A percentile compares a stretch with the other conserved stretches of the same genome.
phyloP scores from a whole-genome alignment of 2,113 vertebrate species.

The Tonatia bakeri region DNA sequence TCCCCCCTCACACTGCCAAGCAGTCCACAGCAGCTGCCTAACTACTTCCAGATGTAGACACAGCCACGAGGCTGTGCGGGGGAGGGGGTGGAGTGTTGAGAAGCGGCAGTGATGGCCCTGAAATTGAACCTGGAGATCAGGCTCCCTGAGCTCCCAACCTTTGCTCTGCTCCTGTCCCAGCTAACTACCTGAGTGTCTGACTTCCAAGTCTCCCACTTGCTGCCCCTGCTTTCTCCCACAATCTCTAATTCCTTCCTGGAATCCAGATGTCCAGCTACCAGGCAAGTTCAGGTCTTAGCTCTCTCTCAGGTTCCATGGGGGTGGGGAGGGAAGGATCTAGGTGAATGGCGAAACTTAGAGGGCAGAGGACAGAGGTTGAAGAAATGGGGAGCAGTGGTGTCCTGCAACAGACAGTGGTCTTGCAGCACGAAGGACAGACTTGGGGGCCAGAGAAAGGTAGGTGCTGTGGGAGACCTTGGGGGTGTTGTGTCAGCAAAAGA shows the following conservation, averaged over 20 bases:
- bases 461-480: background rate
- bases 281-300: conserved; percentile 46
- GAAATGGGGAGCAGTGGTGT: background rate
- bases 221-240: background rate
- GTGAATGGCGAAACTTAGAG: background rate
- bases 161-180: background rate
- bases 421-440: background rate
- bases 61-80: conserved; percentile 45
- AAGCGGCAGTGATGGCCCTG: background rate
- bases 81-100: background rate
- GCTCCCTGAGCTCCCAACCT: background rate
- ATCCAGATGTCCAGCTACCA: conserved; percentile 31
- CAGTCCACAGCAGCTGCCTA: conserved; percentile 60
- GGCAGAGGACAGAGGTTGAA: background rate
- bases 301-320: background rate
- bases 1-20: conserved; percentile 18
- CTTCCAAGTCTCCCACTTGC: background rate
- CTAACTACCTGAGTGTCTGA: background rate
- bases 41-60: conserved; percentile 72
- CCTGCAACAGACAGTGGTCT: background rate
- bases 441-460: background rate
- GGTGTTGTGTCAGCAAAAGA: background rate
- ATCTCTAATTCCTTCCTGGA: background rate
- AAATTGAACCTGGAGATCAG: background rate
- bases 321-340: background rate